A percentile compares a stretch with the other conserved stretches of the same genome.
Conservation (phyloP, 64 coral and sea anemone genomes). For the Pocillopora verrucosa region DNA sequence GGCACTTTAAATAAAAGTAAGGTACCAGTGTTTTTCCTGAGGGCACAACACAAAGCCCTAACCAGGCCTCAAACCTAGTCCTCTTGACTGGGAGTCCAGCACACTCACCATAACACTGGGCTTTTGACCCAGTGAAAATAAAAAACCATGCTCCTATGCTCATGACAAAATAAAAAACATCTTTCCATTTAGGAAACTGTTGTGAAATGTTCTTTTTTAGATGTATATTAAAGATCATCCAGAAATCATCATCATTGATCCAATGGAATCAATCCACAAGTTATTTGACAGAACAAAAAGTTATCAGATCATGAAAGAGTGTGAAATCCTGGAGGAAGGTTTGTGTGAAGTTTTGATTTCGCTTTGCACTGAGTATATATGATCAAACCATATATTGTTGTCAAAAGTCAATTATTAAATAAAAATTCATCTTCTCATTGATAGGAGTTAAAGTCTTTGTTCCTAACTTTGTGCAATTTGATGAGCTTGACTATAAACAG, state of each 20-base stretch:
- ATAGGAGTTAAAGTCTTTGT: slow-evolving; percentile 77
- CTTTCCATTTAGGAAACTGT: too few relatives aligned
- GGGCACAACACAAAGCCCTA: too few relatives aligned
- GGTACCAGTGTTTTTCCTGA: too few relatives aligned
- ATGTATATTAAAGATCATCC: slow-evolving; percentile 78
- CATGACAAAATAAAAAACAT: too few relatives aligned
- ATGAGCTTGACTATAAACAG: slow-evolving; percentile 69
- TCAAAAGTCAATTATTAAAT: background rate
- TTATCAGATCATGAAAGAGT: slow-evolving; percentile 97
- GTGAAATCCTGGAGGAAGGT: slow-evolving; percentile 94
- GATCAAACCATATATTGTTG: too few relatives aligned
- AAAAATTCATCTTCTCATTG: background rate
- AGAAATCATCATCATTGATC: slow-evolving; percentile 88
- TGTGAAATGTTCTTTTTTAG: slow-evolving; percentile 22
- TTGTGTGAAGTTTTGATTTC: background rate
- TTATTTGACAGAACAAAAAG: slow-evolving; percentile 81
- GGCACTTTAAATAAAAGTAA: too few relatives aligned
- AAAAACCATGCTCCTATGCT: too few relatives aligned
- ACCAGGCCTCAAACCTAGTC: too few relatives aligned
- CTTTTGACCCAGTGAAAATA: too few relatives aligned
- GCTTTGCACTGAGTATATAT: background rate
- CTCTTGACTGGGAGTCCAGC: too few relatives aligned
- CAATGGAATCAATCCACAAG: slow-evolving; percentile 87
- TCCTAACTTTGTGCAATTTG: slow-evolving; percentile 94
- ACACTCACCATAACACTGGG: too few relatives aligned